Evolutionary conservation across 2,888 invertebrate species (phyloP), one percentile per base, ranked within the genome.

Genomic region (Opisthograptis luteolata): DNA sequence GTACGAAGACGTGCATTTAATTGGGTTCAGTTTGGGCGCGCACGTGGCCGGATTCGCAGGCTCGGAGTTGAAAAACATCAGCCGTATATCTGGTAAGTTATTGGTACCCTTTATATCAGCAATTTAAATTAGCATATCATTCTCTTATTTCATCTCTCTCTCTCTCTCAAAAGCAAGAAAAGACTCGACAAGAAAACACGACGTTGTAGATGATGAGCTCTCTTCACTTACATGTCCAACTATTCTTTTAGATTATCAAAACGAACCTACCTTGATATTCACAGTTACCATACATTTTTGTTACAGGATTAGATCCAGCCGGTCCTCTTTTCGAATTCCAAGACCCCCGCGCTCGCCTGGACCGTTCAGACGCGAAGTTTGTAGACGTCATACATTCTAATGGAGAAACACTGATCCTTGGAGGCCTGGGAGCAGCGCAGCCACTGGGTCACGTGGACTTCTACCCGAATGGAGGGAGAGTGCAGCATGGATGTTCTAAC

Each of bases 361-460:
- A 98, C 78, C 94, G 94, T 55, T 92, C 92, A 0, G 98, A 98
- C 77, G 98, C 98, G 0, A 92, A 93, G 46, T 97, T 97, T 75
- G 97, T 98, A 0, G 97, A 98, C 77, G 97, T 98, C 1, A 97
- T 98, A 58, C 98, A 98, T 79, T 97, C 97, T 40, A 98, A 98
- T 76, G 98, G 97, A 0, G 97, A 98, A 78, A 97, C 96, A 57
- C 89, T 98, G n/a, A 95, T 98, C 51, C 90, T 97, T 54, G 97
- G 97, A 1, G 98, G 98, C 0, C 84, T 96, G 13, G 96, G 96
- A 2, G 96, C 97, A 0, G 97, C 97, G 87, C 97, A 97, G 76
- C 96, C 97, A 0, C 95, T 98, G 92, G 98, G 98, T 0, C 96
- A 97, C 75, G 97, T 97, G 0, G 97, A 96, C 79, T 97, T 96